Base-by-base conservation (phyloP, 2,113 vertebrate species). In the Hyla sarda region DNA sequence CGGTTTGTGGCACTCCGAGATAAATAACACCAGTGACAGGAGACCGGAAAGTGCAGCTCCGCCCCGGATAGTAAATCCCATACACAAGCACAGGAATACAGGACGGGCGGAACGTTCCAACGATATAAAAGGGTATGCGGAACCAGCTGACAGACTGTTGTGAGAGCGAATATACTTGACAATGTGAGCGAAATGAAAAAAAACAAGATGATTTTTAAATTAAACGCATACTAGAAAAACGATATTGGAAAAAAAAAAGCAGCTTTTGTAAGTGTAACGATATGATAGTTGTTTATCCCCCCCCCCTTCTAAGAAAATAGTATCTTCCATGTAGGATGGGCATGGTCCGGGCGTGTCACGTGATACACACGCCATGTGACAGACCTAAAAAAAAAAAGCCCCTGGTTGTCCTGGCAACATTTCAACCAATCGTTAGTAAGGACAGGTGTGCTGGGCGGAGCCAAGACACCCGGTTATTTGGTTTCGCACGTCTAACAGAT, bases 331-430 rank as follows among this genome's bases (percentile, higher is more conserved):
- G 23, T 25, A 83, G 34, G 14, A 25, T 37, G 23, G 67, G 74
- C 82, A 45, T 60, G 41, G 32, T 37, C 25, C 2, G 52, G 52
- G 50, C 52, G 50, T 50, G 37, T 84, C 82, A 84, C 54, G 37
- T 84, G 82, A 75, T 23, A 23, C 11, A 58, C 19, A 1, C 2
- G 54, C 60, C 83, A 77, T 50, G 83, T 85, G 83, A 85, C 45
- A 14, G 67, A 23, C 6, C 5, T 50, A 25, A 85, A 73, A 73
- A 25, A 85, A 73, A 73, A 58, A 85, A 77, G 73, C 37, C 82
- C 82, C 82, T 83, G 82, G 82, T 83, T 83, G 82, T 74, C 82
- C 34, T 83, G 69, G 82, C 47, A 34, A 83, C 82, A 25, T 54
- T 83, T 73, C 21, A 56, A 25, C 82, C 82, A 73, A 83, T 83